Conservation (phyloP, 1,140 invertebrate species). For the Elymnias hypermnestra region DNA sequence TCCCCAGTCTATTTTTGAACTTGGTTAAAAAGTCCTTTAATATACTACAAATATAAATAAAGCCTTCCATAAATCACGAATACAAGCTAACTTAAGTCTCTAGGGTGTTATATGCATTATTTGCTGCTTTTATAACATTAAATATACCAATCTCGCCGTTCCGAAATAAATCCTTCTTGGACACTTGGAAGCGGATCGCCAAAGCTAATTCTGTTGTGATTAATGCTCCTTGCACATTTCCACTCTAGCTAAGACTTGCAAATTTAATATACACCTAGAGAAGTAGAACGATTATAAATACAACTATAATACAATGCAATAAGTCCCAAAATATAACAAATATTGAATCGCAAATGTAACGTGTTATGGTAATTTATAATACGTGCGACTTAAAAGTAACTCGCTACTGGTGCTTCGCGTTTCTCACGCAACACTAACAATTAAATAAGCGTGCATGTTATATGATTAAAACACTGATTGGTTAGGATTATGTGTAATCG, state of each 20-base stretch:
- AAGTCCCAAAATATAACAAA: slow-evolving; percentile 12
- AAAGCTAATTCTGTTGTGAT: slow-evolving; percentile 75
- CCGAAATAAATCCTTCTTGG: slow-evolving; percentile 62
- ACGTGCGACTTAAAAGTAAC: slow-evolving; percentile 53
- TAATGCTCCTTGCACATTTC: slow-evolving; percentile 70
- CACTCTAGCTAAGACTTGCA: slow-evolving; percentile 50
- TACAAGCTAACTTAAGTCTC: slow-evolving; percentile 24
- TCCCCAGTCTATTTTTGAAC: too few relatives aligned
- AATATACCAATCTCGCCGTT: slow-evolving; percentile 40
- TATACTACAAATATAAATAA: slow-evolving; percentile 6
- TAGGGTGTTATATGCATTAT: slow-evolving; percentile 36
- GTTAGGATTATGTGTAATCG: slow-evolving; percentile 27
- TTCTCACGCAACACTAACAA: slow-evolving; percentile 68
- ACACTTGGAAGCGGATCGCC: slow-evolving; percentile 71
- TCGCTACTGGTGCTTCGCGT: slow-evolving; percentile 60
- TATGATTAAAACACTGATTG: slow-evolving; percentile 53
- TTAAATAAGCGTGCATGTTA: slow-evolving; percentile 59
- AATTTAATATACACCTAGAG: slow-evolving; percentile 24
- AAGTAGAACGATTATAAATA: slow-evolving; percentile 17
- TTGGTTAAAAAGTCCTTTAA: too few relatives aligned
- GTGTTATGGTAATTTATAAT: slow-evolving; percentile 30
- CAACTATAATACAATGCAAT: slow-evolving; percentile 26
- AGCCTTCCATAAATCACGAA: slow-evolving; percentile 31
- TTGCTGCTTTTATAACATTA: slow-evolving; percentile 38
- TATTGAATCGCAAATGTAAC: background rate